These are phyloP conservation scores for Neosilurus mollespiculum DNA, from an alignment of 2,797 vertebrate species.

Conservation along the genomic window DNA sequence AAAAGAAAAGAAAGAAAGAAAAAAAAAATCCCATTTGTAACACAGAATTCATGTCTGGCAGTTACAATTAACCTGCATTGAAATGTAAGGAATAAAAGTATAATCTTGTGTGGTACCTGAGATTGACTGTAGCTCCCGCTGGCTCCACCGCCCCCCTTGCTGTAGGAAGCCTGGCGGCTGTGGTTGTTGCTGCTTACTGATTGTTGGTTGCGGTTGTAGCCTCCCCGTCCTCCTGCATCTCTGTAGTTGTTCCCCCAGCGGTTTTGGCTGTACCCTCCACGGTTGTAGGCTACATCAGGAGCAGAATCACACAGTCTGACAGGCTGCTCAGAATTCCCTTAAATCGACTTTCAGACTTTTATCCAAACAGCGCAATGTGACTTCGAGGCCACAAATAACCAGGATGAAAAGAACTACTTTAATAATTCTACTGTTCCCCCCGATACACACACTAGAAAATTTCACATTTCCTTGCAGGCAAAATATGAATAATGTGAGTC, in stretches of 20 bases:
- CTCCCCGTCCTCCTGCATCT: constrained; percentile 74
- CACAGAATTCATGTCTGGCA: neutral
- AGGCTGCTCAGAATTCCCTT: neutral
- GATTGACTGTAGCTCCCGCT: constrained; percentile 68
- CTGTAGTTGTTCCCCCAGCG: constrained; percentile 82
- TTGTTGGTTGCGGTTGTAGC: constrained; percentile 77
- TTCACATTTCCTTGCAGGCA: neutral
- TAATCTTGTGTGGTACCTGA: constrained; percentile 44
- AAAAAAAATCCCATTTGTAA: neutral
- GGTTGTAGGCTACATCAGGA: constrained; percentile 74
- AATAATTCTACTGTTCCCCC: neutral
- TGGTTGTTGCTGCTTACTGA: constrained; percentile 71
- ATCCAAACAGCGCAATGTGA: neutral
- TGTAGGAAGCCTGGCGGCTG: constrained; percentile 70
- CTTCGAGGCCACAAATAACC: neutral
- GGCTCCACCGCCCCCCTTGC: constrained; percentile 61
- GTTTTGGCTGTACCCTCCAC: constrained; percentile 80
- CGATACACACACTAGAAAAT: neutral
- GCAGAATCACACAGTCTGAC: neutral
- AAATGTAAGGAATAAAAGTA: neutral
- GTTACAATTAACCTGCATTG: neutral
- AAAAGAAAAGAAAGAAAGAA: too few relatives aligned
- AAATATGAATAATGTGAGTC: neutral
- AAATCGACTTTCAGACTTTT: neutral
- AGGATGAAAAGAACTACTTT: neutral